Evolutionary conservation across 2,888 invertebrate genomes (phyloP).

Genomic region (Polydrusus pterygomalis): DNA sequence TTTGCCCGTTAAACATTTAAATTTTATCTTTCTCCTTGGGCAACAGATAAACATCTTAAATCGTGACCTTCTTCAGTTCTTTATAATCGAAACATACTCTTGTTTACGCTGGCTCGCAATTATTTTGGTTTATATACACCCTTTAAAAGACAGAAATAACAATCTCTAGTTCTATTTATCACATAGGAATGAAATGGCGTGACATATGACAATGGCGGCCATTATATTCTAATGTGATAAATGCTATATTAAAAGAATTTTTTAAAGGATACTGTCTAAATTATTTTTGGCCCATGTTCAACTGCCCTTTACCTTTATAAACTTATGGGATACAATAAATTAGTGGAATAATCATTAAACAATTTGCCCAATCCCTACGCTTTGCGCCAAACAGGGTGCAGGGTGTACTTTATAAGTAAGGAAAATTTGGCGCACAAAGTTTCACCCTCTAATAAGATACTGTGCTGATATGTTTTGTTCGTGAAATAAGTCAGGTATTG

Average conservation of each 20-base stretch:
- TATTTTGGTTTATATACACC: background rate
- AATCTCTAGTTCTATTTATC: too few species aligned
- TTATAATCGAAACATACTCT: constrained; percentile 7
- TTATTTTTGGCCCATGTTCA: too few species aligned
- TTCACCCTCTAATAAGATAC: constrained; percentile 23
- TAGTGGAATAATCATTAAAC: too few species aligned
- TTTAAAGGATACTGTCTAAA: too few species aligned
- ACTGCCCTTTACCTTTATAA: too few species aligned
- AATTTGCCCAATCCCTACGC: constrained; percentile 4
- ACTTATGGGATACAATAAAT: background rate
- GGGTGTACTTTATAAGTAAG: constrained; percentile 10
- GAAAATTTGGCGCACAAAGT: background rate
- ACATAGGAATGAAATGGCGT: too few species aligned
- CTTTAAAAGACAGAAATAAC: constrained; percentile 20
- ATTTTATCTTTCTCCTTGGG: background rate
- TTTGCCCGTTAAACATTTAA: too few species aligned
- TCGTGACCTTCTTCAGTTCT: background rate
- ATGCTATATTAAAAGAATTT: too few species aligned
- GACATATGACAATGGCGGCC: too few species aligned
- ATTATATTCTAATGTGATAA: too few species aligned
- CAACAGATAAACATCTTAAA: background rate
- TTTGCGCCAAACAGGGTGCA: background rate
- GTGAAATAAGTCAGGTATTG: constrained; percentile 28
- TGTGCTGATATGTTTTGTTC: constrained; percentile 33
- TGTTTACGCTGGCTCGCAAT: background rate